Percentiles rank a stretch among this genome's conserved stretches.
These are phyloP conservation scores for Enhydra lutris DNA, from an alignment of 2,113 vertebrate genomes.

Conservation along the genomic window DNA sequence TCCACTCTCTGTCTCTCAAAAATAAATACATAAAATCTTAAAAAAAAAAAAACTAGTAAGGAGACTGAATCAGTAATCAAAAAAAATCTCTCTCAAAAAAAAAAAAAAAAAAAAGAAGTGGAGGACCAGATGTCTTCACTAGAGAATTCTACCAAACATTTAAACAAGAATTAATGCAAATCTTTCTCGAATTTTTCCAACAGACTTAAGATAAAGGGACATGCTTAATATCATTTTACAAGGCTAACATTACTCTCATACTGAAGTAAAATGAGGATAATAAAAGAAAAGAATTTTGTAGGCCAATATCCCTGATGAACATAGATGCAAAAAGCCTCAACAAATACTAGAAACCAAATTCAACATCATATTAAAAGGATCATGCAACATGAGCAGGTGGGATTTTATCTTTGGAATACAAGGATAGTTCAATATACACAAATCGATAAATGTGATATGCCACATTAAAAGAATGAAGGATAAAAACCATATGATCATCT, in stretches of 20 bases:
- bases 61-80: not conserved
- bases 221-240: not conserved
- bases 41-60: not conserved
- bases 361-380: not conserved
- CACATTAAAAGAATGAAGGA: not conserved
- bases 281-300: not conserved
- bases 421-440: not conserved
- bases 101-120: not conserved
- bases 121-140: not conserved
- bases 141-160: not conserved
- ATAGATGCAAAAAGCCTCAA: not conserved
- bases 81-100: not conserved
- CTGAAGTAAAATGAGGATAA: not conserved
- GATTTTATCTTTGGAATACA: not conserved
- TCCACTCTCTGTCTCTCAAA: not conserved
- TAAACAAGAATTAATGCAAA: not conserved
- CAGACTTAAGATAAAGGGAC: not conserved
- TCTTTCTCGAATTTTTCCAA: not conserved
- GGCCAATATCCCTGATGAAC: not conserved
- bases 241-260: not conserved
- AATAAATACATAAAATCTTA: not conserved
- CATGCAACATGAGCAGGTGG: not conserved
- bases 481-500: not conserved
- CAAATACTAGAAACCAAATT: not conserved
- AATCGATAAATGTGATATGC: not conserved